Conservation (phyloP, 2,888 invertebrate genomes). For the Drosophila helvetica region DNA sequence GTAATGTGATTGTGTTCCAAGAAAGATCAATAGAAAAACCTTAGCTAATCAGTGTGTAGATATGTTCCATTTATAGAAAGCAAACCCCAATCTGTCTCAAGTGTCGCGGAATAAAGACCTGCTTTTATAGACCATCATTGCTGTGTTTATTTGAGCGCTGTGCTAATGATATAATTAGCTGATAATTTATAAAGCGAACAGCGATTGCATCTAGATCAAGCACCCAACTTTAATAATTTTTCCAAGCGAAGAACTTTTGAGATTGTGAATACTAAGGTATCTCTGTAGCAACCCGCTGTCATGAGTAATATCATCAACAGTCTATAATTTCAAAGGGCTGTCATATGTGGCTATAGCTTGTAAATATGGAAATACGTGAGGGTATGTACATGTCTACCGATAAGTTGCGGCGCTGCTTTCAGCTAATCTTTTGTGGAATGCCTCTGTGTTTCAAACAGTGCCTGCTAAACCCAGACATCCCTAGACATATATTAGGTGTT, state of each 20-base stretch:
- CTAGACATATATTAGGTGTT: not conserved
- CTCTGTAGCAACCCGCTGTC: too few species aligned
- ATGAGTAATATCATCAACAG: too few species aligned
- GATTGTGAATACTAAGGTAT: too few species aligned
- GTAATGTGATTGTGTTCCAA: slow-evolving; percentile 22
- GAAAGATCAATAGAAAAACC: slow-evolving; percentile 13
- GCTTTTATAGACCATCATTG: slow-evolving; percentile 8
- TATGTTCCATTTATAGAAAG: slow-evolving; percentile 24
- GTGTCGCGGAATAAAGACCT: slow-evolving; percentile 25
- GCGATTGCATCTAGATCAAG: not conserved
- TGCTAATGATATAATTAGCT: slow-evolving; percentile 14
- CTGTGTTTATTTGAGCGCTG: slow-evolving; percentile 5
- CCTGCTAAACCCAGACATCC: not conserved
- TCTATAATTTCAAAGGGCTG: not conserved
- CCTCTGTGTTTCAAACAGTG: not conserved
- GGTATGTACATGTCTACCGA: too few species aligned
- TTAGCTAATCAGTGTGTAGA: slow-evolving; percentile 16
- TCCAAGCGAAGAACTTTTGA: too few species aligned
- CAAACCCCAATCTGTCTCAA: slow-evolving; percentile 32
- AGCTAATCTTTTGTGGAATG: not conserved
- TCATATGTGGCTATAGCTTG: not conserved
- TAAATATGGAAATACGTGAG: not conserved
- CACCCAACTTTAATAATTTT: too few species aligned
- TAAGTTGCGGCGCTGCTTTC: not conserved
- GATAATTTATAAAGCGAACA: not conserved